These are phyloP conservation scores for Herminia tarsipennalis DNA, from an alignment of 2,888 invertebrate genomes.

Conservation along the genomic window DNA sequence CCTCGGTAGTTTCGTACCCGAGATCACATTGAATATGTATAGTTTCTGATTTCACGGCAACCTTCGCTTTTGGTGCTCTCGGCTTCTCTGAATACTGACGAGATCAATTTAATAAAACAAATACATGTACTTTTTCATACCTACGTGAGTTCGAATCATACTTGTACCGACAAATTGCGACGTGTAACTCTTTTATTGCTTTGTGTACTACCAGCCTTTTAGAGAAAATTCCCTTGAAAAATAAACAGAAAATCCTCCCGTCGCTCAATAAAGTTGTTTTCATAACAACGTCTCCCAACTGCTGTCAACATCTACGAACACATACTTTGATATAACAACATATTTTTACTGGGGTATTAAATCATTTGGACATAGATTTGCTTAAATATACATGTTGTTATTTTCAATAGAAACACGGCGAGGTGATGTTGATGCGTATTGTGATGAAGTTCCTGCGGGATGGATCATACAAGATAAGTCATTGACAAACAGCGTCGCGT, in stretches of 20 bases:
- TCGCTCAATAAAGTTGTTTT: constrained; percentile 21
- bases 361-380: background rate
- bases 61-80: constrained; percentile 59
- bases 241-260: constrained; percentile 18
- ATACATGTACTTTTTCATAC: constrained; percentile 36
- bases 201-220: constrained; percentile 13
- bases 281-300: constrained; percentile 9
- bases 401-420: constrained; percentile 3
- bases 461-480: constrained; percentile 25
- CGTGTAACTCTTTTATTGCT: constrained; percentile 27
- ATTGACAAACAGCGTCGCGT: constrained; percentile 50
- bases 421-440: constrained; percentile 8
- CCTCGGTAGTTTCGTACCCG: constrained; percentile 51
- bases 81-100: constrained; percentile 47
- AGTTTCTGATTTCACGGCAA: constrained; percentile 56
- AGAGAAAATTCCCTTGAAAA: constrained; percentile 20
- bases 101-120: constrained; percentile 48
- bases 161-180: constrained; percentile 25
- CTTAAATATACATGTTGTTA: constrained; percentile 3
- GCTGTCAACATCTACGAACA: constrained; percentile 4
- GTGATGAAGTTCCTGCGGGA: constrained; percentile 16
- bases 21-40: constrained; percentile 72
- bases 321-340: constrained; percentile 2
- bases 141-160: constrained; percentile 28
- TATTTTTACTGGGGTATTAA: background rate